Conservation (phyloP, 2,888 invertebrate species). For the Muschampia staudingeri region DNA sequence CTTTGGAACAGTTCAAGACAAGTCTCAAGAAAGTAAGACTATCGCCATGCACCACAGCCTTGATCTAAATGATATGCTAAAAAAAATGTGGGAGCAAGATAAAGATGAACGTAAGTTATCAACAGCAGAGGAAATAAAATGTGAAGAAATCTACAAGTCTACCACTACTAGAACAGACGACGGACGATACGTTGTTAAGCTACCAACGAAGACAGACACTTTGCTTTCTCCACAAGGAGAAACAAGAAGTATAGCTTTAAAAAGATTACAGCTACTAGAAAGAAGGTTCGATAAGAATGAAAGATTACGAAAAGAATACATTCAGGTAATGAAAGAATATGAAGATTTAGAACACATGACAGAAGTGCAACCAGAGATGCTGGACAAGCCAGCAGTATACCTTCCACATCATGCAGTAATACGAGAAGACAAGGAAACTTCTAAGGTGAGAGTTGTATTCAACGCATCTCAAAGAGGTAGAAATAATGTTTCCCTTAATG, state of each 20-base stretch:
- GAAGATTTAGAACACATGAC: slow-evolving; percentile 11
- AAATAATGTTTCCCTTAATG: slow-evolving; percentile 59
- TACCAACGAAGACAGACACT: slow-evolving; percentile 58
- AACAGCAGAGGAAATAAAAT: slow-evolving; percentile 40
- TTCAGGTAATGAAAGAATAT: slow-evolving; percentile 27
- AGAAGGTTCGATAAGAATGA: slow-evolving; percentile 40
- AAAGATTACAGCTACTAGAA: slow-evolving; percentile 63
- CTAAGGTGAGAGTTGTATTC: not conserved
- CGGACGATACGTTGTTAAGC: slow-evolving; percentile 34
- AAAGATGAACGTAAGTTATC: slow-evolving; percentile 11
- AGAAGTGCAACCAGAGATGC: slow-evolving; percentile 26
- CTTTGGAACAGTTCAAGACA: slow-evolving; percentile 40
- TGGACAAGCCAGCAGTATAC: slow-evolving; percentile 35
- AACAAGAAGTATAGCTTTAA: slow-evolving; percentile 61
- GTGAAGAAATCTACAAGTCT: slow-evolving; percentile 44
- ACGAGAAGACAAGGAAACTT: slow-evolving; percentile 21
- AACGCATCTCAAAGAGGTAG: slow-evolving; percentile 16
- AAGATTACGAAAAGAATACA: slow-evolving; percentile 9
- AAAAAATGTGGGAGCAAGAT: not conserved
- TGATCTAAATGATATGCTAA: not conserved
- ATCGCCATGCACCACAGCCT: not conserved
- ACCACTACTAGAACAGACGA: slow-evolving; percentile 33
- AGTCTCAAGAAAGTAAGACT: not conserved
- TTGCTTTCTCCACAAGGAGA: slow-evolving; percentile 57
- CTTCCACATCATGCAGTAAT: slow-evolving; percentile 12